Percentiles rank a stretch among this genome's conserved stretches.
Evolutionary conservation across 2,888 invertebrate genomes (phyloP).

Genomic region (Calameuta pallipes): DNA sequence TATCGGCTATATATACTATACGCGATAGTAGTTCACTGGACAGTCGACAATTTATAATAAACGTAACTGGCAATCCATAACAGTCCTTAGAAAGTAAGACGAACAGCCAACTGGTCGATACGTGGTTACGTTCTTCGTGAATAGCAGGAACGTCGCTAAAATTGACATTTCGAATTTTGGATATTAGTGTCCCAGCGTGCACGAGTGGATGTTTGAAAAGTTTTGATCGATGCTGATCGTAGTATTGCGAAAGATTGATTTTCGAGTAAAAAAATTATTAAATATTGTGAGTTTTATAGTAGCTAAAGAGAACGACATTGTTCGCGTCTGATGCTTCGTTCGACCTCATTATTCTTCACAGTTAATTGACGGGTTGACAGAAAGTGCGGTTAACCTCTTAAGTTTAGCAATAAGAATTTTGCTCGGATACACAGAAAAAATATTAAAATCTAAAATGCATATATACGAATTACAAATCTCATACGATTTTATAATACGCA

Average conservation of each 20-base stretch:
- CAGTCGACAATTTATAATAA: background rate
- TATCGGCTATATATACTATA: background rate
- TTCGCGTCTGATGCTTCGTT: background rate
- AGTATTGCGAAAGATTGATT: background rate
- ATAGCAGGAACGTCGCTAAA: background rate
- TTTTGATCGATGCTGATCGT: background rate
- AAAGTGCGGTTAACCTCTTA: background rate
- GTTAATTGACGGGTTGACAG: background rate
- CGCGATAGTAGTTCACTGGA: background rate
- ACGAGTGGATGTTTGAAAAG: background rate
- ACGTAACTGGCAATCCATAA: conserved; percentile 23
- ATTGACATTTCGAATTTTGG: background rate
- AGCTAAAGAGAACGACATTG: background rate
- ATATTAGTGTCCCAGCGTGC: background rate
- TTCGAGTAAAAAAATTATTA: background rate
- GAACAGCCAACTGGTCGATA: background rate
- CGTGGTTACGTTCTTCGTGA: background rate
- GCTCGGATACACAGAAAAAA: background rate
- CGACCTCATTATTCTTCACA: background rate
- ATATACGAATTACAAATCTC: background rate
- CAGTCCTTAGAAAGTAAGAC: conserved; percentile 34
- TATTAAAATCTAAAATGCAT: too few relatives aligned
- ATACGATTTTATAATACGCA: background rate
- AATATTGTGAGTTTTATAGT: background rate
- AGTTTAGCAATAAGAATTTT: background rate